Percentiles rank a stretch among this genome's conserved stretches.
Evolutionary conservation across 2,113 vertebrate species (phyloP).

Genomic region (Lamprologus ornatipinnis): DNA sequence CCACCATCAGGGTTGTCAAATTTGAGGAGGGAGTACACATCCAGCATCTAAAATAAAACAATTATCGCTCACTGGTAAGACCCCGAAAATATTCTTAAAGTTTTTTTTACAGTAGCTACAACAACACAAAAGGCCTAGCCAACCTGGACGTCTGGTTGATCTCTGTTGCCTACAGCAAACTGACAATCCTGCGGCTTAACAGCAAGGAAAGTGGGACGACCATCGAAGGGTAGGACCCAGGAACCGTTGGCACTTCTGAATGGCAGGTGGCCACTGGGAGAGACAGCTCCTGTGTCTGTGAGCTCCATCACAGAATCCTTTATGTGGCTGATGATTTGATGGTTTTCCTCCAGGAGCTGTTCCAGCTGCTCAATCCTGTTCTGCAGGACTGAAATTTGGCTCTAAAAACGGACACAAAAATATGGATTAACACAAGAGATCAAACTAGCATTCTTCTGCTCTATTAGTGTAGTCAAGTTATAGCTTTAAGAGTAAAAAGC

Average conservation of each 20-base stretch:
- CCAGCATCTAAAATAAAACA: constrained; percentile 79
- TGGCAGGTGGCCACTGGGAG: constrained; percentile 74
- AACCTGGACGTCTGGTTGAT: constrained; percentile 83
- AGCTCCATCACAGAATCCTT: constrained; percentile 98
- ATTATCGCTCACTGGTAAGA: background rate
- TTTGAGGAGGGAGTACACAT: constrained; percentile 82
- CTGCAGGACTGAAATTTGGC: constrained; percentile 96
- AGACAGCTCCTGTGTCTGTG: constrained; percentile 83
- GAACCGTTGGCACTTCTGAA: constrained; percentile 82
- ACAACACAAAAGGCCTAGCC: background rate
- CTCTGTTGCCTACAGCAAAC: constrained; percentile 72
- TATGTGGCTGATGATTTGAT: constrained; percentile 98
- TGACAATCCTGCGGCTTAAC: constrained; percentile 89
- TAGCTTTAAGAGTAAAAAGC: background rate
- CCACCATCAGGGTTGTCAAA: constrained; percentile 95
- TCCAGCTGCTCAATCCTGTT: constrained; percentile 97
- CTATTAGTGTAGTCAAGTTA: background rate
- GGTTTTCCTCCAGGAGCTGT: constrained; percentile 97
- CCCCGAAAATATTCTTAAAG: background rate
- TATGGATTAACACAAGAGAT: background rate
- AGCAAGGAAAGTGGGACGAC: constrained; percentile 81
- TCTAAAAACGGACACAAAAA: constrained; percentile 66
- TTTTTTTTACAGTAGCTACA: background rate
- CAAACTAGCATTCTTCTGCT: background rate
- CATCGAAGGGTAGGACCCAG: constrained; percentile 86